phyloP scores from a whole-genome alignment of 2,888 invertebrate species.

The Prosapia bicincta region DNA sequence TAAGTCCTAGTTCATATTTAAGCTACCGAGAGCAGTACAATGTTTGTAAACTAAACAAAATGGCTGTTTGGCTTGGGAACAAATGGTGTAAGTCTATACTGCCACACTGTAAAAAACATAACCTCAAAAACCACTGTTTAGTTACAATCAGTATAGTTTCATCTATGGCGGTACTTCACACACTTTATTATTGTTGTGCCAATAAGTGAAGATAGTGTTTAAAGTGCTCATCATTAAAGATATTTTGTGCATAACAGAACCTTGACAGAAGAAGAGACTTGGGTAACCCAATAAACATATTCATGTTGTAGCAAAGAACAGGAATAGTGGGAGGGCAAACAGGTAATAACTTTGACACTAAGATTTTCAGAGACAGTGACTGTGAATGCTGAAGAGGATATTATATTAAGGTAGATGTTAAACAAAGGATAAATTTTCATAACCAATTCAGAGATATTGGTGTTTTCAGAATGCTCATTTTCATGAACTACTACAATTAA shows the following conservation, averaged over 20 bases:
- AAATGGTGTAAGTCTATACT: too few species aligned
- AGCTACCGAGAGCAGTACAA: constrained; percentile 1
- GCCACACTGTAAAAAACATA: too few species aligned
- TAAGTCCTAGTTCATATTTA: constrained; percentile 6
- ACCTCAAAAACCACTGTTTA: too few species aligned
- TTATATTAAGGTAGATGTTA: constrained; percentile 4
- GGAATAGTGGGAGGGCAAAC: constrained; percentile 6
- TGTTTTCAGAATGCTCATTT: not conserved
- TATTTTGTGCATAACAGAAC: too few species aligned
- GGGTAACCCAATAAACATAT: too few species aligned
- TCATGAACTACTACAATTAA: too few species aligned
- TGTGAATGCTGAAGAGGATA: constrained; percentile 1
- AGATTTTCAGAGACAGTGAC: constrained; percentile 7
- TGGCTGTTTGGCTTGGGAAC: not conserved
- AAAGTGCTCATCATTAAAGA: too few species aligned
- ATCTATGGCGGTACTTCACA: not conserved
- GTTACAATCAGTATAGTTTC: too few species aligned
- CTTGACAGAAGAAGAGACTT: constrained; percentile 4
- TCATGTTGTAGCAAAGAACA: constrained; percentile 6
- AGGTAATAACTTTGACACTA: too few species aligned
- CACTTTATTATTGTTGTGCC: not conserved
- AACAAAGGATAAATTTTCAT: constrained; percentile 2
- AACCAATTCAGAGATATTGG: not conserved
- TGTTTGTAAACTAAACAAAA: constrained; percentile 7
- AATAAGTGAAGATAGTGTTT: not conserved